Evolutionary conservation across 1,140 invertebrate genomes (phyloP), one percentile per base, ranked within the genome.

Genomic region (Scaptodrosophila lebanonensis): DNA sequence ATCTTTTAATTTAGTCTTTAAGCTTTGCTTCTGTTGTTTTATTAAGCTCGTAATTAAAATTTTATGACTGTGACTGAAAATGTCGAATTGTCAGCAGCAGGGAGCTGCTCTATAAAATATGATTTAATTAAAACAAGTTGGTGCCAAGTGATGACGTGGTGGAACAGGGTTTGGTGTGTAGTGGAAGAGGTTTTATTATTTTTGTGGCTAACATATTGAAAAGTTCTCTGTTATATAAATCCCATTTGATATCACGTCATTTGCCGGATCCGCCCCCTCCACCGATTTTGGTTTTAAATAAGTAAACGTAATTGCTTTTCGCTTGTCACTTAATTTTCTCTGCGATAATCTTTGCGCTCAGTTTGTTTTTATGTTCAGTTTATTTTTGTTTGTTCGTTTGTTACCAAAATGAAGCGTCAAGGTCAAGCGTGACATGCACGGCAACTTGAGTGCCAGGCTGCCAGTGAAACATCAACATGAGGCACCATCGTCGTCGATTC

Each of bases 351-450:
- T 53, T 8, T 25, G 22, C 8, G 3, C 8, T 25, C 22, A 25
- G 45, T 25, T 25, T 25, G 22, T 25, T 25, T 25, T 25, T 25
- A 25, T 25, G 3, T 25, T 25, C 8, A 30, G 18, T 15, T 45
- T 56, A 29, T 53, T 50, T 51, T 43, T 58, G 29, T 6, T 42
- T 38, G 32, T 33, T 16, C 29, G 36, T 8, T 36, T 40, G 51
- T 43, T 12, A 29, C 40, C 40, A 22, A 29, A 32, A 66, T 49
- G 56, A 68, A 54, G 65, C 61, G 61, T 56, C 65, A 68, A 68
- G 65, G 65, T 65, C 65, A 50, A 36, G 51, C 65, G 61, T 68
- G 65, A 61, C 65, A 68, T 60, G 65, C 51, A 63, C 64, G 63
- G 60, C 64, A 63, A 60, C 65, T 65, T 47, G 61, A 68, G 56